Evolutionary conservation across 2,888 invertebrate genomes (phyloP).

Genomic region (Nemapogon koenigi): DNA sequence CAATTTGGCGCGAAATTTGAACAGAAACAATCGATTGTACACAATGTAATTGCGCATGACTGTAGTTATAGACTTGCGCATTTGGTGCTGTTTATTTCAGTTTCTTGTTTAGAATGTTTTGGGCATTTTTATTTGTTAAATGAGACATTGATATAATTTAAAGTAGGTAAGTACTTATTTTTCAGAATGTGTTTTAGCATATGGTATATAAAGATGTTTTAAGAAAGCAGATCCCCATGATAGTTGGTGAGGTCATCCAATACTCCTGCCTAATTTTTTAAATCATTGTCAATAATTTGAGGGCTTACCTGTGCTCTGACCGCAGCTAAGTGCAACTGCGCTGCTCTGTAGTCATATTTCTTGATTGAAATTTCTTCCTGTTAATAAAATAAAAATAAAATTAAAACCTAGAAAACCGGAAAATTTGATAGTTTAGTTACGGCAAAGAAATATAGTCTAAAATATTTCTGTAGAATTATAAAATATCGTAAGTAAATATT

Average conservation of each 20-base stretch:
- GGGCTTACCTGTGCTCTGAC: constrained; percentile 87
- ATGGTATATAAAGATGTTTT: background rate
- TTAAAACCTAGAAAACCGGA: background rate
- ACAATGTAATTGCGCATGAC: constrained; percentile 3
- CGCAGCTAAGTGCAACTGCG: constrained; percentile 89
- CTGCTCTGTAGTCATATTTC: constrained; percentile 90
- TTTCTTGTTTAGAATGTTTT: background rate
- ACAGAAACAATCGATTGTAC: background rate
- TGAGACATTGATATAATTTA: background rate
- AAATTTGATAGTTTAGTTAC: background rate
- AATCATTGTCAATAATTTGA: background rate
- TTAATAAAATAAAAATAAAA: constrained; percentile 15
- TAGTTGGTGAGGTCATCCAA: no score
- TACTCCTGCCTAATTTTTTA: no score
- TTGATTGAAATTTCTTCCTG: constrained; percentile 96
- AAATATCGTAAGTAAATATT: no score
- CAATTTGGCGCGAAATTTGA: constrained; percentile 2
- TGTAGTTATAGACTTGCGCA: constrained; percentile 1
- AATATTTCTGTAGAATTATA: no score
- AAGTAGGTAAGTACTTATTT: background rate
- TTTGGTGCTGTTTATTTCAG: background rate
- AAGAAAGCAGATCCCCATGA: no score
- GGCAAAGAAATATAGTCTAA: background rate
- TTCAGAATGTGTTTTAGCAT: no score
- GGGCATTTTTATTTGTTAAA: background rate